Evolutionary conservation across 2,113 vertebrate genomes (phyloP).

Genomic region (Ellobius talpinus): DNA sequence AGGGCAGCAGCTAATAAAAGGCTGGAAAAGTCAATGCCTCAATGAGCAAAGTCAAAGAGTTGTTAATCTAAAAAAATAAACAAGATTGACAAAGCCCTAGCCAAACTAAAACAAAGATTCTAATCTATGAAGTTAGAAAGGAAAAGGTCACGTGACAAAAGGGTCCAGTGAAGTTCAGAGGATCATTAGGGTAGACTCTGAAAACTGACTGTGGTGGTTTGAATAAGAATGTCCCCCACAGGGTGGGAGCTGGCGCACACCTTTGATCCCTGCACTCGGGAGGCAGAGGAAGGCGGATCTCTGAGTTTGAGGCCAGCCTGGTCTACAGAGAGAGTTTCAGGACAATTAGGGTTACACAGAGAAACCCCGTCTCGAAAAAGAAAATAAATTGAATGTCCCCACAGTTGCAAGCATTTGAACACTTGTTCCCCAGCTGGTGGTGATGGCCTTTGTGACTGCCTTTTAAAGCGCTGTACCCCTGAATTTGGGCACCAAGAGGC

Average conservation of each 20-base stretch:
- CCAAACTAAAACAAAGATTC: background rate
- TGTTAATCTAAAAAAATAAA: background rate
- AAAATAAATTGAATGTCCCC: background rate
- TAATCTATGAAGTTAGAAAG: background rate
- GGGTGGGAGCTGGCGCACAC: no score
- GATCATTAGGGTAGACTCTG: background rate
- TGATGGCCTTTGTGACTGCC: background rate
- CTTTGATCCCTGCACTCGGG: no score
- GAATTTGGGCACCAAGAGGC: background rate
- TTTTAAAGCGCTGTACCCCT: background rate
- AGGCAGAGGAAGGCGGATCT: no score
- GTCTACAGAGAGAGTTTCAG: no score
- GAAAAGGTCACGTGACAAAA: background rate
- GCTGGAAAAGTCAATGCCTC: background rate
- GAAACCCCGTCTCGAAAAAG: no score
- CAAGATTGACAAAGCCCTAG: background rate
- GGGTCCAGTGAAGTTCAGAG: background rate
- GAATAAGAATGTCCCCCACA: background rate
- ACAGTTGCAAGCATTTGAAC: background rate
- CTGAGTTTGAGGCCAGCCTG: no score
- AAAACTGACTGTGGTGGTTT: background rate
- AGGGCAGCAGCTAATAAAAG: background rate
- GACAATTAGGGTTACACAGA: no score
- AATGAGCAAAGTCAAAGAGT: background rate
- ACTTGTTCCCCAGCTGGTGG: background rate